Percentiles rank a stretch among this genome's conserved stretches.
Conservation (phyloP, 2,797 vertebrate species). For the Megalops cyprinoides region DNA sequence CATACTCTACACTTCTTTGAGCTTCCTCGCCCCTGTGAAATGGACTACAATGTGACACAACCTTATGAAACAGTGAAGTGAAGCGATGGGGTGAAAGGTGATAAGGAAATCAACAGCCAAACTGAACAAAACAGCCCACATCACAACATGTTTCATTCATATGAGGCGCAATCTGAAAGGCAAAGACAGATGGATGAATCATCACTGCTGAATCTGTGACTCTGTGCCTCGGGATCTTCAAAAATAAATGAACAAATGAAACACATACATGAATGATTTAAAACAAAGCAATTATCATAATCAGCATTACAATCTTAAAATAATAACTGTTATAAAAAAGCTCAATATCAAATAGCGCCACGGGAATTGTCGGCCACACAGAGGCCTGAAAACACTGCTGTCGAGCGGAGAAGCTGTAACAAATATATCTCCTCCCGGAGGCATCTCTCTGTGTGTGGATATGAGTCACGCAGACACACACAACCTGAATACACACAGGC, state of each 20-base stretch:
- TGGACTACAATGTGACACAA: no score
- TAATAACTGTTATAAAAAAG: neutral
- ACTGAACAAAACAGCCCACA: no score
- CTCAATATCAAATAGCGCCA: neutral
- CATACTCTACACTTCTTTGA: no score
- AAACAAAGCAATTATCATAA: neutral
- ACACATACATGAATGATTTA: neutral
- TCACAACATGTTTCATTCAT: no score
- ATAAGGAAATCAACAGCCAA: no score
- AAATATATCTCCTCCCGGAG: conserved; percentile 49
- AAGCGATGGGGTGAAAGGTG: no score
- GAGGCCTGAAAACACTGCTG: conserved; percentile 37
- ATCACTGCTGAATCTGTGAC: no score
- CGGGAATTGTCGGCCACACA: neutral
- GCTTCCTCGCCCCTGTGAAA: no score
- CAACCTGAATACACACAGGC: neutral
- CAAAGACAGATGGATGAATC: no score
- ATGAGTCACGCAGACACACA: conserved; percentile 46
- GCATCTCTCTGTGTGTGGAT: conserved; percentile 45
- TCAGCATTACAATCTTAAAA: neutral
- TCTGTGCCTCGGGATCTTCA: neutral
- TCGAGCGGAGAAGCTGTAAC: conserved; percentile 51
- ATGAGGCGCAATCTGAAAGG: no score
- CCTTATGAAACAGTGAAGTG: no score
- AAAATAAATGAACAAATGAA: neutral